A percentile compares a stretch with the other conserved stretches of the same genome.
phyloP scores from a whole-genome alignment of 2,888 invertebrate genomes.

The Drosophila suboccidentalis region DNA sequence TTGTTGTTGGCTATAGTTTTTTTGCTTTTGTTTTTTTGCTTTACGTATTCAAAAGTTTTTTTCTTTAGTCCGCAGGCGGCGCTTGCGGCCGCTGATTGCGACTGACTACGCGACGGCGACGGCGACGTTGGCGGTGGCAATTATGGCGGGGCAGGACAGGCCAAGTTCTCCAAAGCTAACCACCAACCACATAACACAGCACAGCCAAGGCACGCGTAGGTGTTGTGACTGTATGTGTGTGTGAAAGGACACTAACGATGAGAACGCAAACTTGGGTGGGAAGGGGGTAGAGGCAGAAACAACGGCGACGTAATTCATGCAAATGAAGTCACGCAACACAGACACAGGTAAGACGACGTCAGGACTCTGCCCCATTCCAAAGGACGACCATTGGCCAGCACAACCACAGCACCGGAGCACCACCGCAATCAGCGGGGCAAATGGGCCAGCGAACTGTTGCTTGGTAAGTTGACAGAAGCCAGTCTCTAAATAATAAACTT shows the following conservation, averaged over 20 bases:
- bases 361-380: conserved; percentile 42
- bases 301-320: conserved; percentile 78
- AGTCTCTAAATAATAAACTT: not conserved
- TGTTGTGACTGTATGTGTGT: conserved; percentile 29
- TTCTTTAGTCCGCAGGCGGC: conserved; percentile 52
- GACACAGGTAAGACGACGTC: conserved; percentile 18
- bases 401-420: not conserved
- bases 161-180: conserved; percentile 42
- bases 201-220: conserved; percentile 45
- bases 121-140: conserved; percentile 47
- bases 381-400: conserved; percentile 33
- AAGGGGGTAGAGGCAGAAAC: not conserved
- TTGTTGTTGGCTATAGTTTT: conserved; percentile 59
- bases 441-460: conserved; percentile 44
- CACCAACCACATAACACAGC: conserved; percentile 54
- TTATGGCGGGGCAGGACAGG: conserved; percentile 54
- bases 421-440: conserved; percentile 7
- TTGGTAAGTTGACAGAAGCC: not conserved
- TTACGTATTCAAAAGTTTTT: conserved; percentile 46
- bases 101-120: conserved; percentile 65
- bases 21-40: conserved; percentile 23
- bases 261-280: conserved; percentile 23
- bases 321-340: conserved; percentile 82
- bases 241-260: conserved; percentile 68
- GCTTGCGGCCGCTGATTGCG: conserved; percentile 42